Evolutionary conservation across 1,140 invertebrate species (phyloP), one percentile per base, ranked within the genome.

Genomic region (Ctenoplectra terminalis): DNA sequence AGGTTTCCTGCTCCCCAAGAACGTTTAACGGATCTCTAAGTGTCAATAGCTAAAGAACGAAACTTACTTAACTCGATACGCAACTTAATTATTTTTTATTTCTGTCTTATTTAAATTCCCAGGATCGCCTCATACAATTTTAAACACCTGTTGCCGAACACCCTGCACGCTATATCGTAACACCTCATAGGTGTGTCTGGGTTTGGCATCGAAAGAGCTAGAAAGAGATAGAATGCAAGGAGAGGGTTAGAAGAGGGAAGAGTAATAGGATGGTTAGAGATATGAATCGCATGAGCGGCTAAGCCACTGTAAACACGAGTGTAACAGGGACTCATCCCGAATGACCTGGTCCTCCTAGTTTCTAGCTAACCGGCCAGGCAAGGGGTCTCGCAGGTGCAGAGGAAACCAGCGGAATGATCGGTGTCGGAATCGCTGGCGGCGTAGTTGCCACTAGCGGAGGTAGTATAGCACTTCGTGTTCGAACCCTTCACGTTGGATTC

Each of bases 241-340:
- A 15, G 3, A 15, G 1, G 20, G 26, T 1, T 26, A 71, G 23
- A 31, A 34, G 26, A 58, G 60, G 40, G 26, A 70, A 46, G 60
- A 40, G 54, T 43, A 63, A 79, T 73, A 63, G 64, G 20, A 84
- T 81, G 80, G 77, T 64, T 50, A 85, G 88, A 89, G 89, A 91
- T 92, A 89, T 90, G 91, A 92, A 86, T 92, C 85, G 90, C 86
- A 88, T 86, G 89, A 90, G 73, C 89, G 82, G 87, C 87, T 91
- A 87, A 93, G 91, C 93, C 89, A 92, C 90, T 93, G 92, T 93
- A 93, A 93, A 93, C 92, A 93, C 84, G 90, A 84, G 87, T 90
- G 91, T 93, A 92, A 93, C 92, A 92, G 77, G 85, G 89, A 90
- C 89, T 92, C 82, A 92, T 91, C 91, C 87, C 83, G 81, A 84